Percentiles rank a stretch among this genome's conserved stretches.
phyloP scores from a whole-genome alignment of 2,888 invertebrate genomes.

The Aphelenchoides bicaudatus region DNA sequence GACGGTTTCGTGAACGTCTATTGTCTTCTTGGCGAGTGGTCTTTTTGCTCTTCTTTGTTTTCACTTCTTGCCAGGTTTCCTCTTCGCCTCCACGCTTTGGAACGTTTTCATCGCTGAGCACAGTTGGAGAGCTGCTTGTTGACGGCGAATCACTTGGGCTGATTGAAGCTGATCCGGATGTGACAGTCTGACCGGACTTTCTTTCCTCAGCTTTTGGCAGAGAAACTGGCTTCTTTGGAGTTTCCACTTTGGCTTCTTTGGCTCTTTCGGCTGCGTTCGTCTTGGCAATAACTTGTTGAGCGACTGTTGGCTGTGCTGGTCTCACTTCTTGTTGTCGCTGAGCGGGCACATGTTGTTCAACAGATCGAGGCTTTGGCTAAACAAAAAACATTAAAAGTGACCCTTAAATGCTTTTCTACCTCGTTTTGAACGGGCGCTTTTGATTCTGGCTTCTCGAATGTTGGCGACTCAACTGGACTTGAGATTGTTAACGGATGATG shows the following conservation, averaged over 20 bases:
- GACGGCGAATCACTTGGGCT: conserved; percentile 1
- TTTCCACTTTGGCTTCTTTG: background rate
- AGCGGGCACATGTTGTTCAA: no score
- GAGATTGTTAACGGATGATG: no score
- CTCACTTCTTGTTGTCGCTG: no score
- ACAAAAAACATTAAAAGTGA: no score
- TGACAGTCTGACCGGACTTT: background rate
- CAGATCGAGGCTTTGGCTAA: no score
- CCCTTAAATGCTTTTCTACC: no score
- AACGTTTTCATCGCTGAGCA: conserved; percentile 6
- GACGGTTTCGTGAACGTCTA: background rate
- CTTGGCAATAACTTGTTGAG: background rate
- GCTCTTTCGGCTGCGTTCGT: background rate
- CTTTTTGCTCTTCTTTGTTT: conserved; percentile 34
- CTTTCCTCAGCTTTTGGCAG: background rate
- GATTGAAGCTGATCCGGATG: no score
- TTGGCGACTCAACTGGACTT: no score
- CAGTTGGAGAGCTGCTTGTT: conserved; percentile 4
- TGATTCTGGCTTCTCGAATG: no score
- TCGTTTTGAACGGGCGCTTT: no score
- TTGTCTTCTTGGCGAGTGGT: conserved; percentile 11
- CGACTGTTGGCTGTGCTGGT: no score
- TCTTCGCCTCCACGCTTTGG: conserved; percentile 18
- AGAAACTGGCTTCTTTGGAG: background rate
- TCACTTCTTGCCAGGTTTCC: conserved; percentile 37